Base-by-base conservation (phyloP, 2,888 invertebrate genomes). In the Temnothorax rugatulus region DNA sequence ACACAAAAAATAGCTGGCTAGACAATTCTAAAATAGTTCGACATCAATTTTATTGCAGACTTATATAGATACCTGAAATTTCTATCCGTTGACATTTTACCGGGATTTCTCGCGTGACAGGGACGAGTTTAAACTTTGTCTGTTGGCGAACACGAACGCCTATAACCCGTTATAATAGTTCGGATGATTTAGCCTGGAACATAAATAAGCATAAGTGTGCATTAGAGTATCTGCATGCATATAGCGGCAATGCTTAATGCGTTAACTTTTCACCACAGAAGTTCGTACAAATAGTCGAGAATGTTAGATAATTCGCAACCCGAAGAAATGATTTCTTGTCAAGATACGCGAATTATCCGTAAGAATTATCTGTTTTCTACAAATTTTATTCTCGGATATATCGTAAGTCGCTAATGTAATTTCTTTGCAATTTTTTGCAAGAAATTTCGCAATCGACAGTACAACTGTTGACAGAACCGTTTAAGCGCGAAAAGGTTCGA, bases 241-340 rank as follows among this genome's bases (percentile, higher is more conserved):
- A 63, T 69, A 77, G 25, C 84, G 21, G 21, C 44, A 34, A 69
- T 86, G 87, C 64, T 89, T 91, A 90, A 91, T 87, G 85, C 68
- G 59, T 68, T 73, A 91, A 91, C 88, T 91, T 91, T 86, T 77
- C 88, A 74, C 82, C 84, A 83, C 84, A 77, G 86, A 91, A 90
- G 75, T 91, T 88, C 85, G 84, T 79, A 47, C 77, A 79, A 79
- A 84, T 69, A 84, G 63, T 84, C 69, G 54, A 66, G 38, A 21
- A 59, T 50, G 77, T 83, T 77, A 21, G 59, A 50, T 81, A 59
- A 81, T 74, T 59, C 15, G 41, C 54, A 41, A 41, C 9, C 38
- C n/a, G 21, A 73, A 59, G 73, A 73, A 54, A 47, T 25, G 59
- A 81, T 59, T 44, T 77, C 57, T 41, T 59, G 38, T 81, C 73